Evolutionary conservation across 2,797 vertebrate genomes (phyloP).

Genomic region (Karalla daura): DNA sequence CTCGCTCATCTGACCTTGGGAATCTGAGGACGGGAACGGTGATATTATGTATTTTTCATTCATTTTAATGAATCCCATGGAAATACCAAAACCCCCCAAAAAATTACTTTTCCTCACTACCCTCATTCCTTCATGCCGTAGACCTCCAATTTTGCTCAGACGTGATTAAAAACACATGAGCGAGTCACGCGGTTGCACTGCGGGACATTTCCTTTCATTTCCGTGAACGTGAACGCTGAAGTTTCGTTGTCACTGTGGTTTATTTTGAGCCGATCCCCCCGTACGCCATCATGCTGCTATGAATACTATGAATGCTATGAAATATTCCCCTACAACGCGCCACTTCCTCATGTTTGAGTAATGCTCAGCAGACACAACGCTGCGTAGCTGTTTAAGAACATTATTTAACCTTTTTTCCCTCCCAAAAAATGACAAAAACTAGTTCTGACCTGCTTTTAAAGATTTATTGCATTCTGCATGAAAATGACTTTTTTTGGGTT

Average conservation of each 20-base stretch:
- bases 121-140: not conserved
- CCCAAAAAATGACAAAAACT: not conserved
- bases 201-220: not conserved
- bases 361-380: not conserved
- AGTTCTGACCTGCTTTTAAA: not conserved
- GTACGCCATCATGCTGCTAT: not conserved
- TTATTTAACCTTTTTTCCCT: not conserved
- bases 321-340: not conserved
- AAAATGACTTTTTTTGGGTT: not conserved
- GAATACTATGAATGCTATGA: not conserved
- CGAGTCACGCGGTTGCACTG: not conserved
- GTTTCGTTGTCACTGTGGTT: not conserved
- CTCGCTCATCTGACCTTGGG: not conserved
- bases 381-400: not conserved
- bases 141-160: not conserved
- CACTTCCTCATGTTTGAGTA: not conserved
- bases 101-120: not conserved
- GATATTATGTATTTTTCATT: not conserved
- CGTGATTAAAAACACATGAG: not conserved
- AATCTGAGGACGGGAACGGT: not conserved
- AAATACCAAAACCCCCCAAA: conserved; percentile 2
- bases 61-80: not conserved
- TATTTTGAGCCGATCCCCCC: not conserved
- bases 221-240: not conserved
- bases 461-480: too few relatives aligned